A percentile compares a stretch with the other conserved stretches of the same genome.
phyloP scores from a whole-genome alignment of 64 coral and sea anemone genomes.

The Stichodactyla mertensii region DNA sequence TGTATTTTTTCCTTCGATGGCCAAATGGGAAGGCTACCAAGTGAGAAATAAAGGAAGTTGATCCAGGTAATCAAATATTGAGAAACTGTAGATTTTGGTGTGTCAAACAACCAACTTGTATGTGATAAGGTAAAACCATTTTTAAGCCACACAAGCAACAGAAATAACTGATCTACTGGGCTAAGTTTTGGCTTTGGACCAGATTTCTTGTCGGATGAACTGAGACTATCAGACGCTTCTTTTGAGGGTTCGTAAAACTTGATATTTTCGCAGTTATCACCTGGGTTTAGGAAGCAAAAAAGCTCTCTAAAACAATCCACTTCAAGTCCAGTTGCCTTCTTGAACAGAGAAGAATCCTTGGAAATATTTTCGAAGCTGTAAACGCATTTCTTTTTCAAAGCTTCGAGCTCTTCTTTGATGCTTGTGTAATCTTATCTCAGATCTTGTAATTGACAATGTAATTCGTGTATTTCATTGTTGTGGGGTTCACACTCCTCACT shows the following conservation, averaged over 20 bases:
- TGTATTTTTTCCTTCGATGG: constrained; percentile 29
- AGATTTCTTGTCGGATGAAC: background rate
- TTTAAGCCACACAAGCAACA: constrained; percentile 42
- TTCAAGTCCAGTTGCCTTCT: constrained; percentile 7
- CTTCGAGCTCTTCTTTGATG: background rate
- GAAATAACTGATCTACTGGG: constrained; percentile 18
- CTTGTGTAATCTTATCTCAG: background rate
- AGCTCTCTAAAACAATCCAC: constrained; percentile 9
- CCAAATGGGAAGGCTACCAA: constrained; percentile 64
- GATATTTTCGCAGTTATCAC: constrained; percentile 30
- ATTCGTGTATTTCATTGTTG: background rate
- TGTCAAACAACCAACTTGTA: constrained; percentile 36
- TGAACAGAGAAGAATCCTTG: constrained; percentile 12
- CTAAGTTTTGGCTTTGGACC: background rate
- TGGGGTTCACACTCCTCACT: background rate
- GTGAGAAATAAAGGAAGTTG: constrained; percentile 63
- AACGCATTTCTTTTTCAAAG: background rate
- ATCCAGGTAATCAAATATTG: constrained; percentile 56
- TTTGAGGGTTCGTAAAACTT: constrained; percentile 27
- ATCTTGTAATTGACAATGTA: constrained; percentile 8
- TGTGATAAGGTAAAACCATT: constrained; percentile 24
- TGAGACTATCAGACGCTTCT: background rate
- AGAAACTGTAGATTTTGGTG: constrained; percentile 41
- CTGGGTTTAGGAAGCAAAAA: constrained; percentile 21
- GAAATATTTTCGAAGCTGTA: background rate